Conservation (phyloP, 1,140 invertebrate species). For the Drosophila micromelanica region DNA sequence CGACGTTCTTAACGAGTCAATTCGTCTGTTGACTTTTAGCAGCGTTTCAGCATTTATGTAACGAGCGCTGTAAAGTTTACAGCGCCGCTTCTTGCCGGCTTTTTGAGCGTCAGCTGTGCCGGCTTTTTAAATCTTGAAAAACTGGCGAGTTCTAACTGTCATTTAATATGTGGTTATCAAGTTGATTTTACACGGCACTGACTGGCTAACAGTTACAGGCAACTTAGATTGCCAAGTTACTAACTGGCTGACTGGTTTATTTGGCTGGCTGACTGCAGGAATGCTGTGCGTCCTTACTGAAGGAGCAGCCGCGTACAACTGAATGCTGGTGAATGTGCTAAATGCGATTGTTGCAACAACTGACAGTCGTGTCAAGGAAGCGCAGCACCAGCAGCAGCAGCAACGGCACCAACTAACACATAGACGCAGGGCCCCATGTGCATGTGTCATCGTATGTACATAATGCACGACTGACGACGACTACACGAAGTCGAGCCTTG, state of each 20-base stretch:
- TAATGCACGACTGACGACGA: slow-evolving; percentile 53
- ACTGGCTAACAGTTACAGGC: slow-evolving; percentile 10
- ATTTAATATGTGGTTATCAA: slow-evolving; percentile 13
- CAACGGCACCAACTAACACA: slow-evolving; percentile 50
- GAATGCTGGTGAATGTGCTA: slow-evolving; percentile 73
- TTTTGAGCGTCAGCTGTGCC: slow-evolving; percentile 8
- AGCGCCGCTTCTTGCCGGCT: slow-evolving; percentile 48
- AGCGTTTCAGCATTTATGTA: slow-evolving; percentile 60
- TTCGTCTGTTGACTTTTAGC: slow-evolving; percentile 19
- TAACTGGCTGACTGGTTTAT: slow-evolving; percentile 26
- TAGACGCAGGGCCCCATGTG: slow-evolving; percentile 46
- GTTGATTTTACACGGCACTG: slow-evolving; percentile 26
- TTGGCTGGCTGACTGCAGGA: slow-evolving; percentile 35
- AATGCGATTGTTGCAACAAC: slow-evolving; percentile 73
- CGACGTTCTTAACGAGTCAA: slow-evolving; percentile 27
- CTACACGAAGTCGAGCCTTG: slow-evolving; percentile 59
- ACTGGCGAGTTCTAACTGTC: slow-evolving; percentile 10
- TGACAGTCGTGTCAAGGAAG: slow-evolving; percentile 40
- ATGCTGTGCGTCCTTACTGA: slow-evolving; percentile 80
- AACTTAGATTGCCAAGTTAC: slow-evolving; percentile 22
- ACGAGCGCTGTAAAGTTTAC: slow-evolving; percentile 66
- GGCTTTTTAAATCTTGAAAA: neutral
- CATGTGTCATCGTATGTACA: slow-evolving; percentile 53
- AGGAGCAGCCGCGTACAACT: slow-evolving; percentile 79
- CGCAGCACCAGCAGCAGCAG: slow-evolving; percentile 52